Evolutionary conservation across 2,888 invertebrate genomes (phyloP), one percentile per base, ranked within the genome.

Genomic region (Euplagia quadripunctaria): DNA sequence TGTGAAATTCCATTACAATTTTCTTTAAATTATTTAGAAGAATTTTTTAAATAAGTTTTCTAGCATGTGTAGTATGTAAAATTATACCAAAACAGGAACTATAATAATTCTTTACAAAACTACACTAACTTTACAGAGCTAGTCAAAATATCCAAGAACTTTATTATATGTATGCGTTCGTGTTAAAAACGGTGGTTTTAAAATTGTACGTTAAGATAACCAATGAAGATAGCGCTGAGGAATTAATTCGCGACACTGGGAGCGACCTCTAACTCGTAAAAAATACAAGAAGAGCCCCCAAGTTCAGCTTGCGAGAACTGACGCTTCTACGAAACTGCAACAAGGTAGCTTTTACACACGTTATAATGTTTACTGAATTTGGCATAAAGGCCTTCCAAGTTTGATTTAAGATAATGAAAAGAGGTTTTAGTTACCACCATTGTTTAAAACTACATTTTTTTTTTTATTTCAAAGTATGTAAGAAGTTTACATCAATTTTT

Each of bases 171-270:
- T 71, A 80, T 79, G 79, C 79, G 73, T 85, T 85, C 82, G 77
- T 72, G 77, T 75, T 79, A 85, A 83, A 83, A 86, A 86, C 85
- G 84, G 82, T 81, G 76, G 72, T 82, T 76, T 77, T 80, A 82
- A 80, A 78, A 79, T 70, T 75, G 71, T 71, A 76, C 76, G 78
- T 82, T 73, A 81, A 87, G 89, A 89, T 89, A 78, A 79, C 81
- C 78, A 83, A 75, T 85, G 81, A 82, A 87, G 89, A 89, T 89
- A 88, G 84, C 58, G 77, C 67, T 42, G 58, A 76, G 73, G 85
- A 83, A 88, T 87, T 89, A 89, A 88, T 88, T 88, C 86, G 75
- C 85, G 76, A 80, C 79, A 80, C 79, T 76, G 76, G 81, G 77
- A 73, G 77, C 75, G 86, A 89, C 87, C 89, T 84, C 81, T 74